These are phyloP conservation scores for Melanerpes formicivorus DNA, from an alignment of 2,113 vertebrate species.

Conservation along the genomic window DNA sequence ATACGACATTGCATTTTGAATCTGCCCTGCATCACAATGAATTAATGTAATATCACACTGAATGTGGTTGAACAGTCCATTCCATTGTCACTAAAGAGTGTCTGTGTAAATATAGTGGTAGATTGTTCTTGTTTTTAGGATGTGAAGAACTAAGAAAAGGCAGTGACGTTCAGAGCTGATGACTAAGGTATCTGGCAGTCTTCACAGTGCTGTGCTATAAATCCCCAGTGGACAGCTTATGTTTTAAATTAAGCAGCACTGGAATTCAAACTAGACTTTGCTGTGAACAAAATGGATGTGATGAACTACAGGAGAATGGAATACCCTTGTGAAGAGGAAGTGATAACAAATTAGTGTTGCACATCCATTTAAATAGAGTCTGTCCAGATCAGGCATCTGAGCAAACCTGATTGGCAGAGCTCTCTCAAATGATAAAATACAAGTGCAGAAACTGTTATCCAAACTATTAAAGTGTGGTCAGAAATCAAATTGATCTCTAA, in stretches of 20 bases:
- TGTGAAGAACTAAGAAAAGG: constrained; percentile 38
- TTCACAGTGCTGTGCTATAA: constrained; percentile 13
- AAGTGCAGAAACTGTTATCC: background rate
- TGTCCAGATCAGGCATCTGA: background rate
- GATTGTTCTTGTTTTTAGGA: constrained; percentile 1
- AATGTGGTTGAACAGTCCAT: background rate
- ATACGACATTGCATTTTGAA: background rate
- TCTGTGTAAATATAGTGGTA: constrained; percentile 7
- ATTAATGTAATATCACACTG: background rate
- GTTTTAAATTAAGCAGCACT: constrained; percentile 52
- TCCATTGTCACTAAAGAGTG: background rate
- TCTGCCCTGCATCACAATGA: background rate
- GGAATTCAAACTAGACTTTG: constrained; percentile 55
- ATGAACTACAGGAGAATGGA: constrained; percentile 18
- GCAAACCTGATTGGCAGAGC: background rate
- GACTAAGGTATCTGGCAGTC: constrained; percentile 48
- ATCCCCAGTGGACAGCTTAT: background rate
- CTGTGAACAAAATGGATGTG: constrained; percentile 32
- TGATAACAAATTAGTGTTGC: background rate
- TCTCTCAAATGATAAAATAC: background rate
- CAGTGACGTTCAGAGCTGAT: constrained; percentile 33
- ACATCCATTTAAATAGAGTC: background rate
- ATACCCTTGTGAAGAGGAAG: background rate
- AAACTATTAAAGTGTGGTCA: background rate
- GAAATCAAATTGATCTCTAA: background rate